phyloP scores from a whole-genome alignment of 1,140 invertebrate species.

The Homarus americanus region DNA sequence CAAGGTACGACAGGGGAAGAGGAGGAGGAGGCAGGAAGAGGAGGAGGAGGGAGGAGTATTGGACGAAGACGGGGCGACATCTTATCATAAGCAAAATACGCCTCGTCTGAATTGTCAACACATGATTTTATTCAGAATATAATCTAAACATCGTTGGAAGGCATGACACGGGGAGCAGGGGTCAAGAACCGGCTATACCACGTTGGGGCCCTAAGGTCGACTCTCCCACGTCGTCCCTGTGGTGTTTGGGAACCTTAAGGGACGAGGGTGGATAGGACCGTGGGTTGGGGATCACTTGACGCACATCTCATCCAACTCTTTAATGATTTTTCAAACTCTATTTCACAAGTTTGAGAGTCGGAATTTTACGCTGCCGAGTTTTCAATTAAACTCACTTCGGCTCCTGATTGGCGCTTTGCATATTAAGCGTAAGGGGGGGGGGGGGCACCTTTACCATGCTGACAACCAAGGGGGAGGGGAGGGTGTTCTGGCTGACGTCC shows the following conservation, averaged over 20 bases:
- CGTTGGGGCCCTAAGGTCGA: neutral
- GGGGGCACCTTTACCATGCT: conserved; percentile 16
- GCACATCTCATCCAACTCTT: conserved; percentile 65
- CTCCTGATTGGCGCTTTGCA: conserved; percentile 67
- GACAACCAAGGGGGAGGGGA: neutral
- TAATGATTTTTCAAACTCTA: conserved; percentile 71
- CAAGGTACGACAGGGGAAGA: neutral
- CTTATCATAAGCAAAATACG: conserved; percentile 9
- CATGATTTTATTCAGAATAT: conserved; percentile 27
- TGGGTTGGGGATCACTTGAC: conserved; percentile 43
- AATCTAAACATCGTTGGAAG: conserved; percentile 55
- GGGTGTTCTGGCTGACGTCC: neutral
- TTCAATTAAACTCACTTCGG: conserved; percentile 63
- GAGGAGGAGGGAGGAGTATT: neutral
- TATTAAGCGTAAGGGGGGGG: conserved; percentile 66
- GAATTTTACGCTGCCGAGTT: conserved; percentile 65
- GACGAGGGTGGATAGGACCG: neutral
- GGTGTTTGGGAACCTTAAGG: neutral
- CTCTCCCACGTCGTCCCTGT: neutral
- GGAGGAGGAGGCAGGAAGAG: neutral
- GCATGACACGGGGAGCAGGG: conserved; percentile 31
- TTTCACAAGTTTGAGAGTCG: conserved; percentile 63
- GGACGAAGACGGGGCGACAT: neutral
- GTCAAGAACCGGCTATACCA: conserved; percentile 17
- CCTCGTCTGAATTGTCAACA: conserved; percentile 50